phyloP scores from a whole-genome alignment of 2,797 vertebrate species.

The Perodicticus potto region DNA sequence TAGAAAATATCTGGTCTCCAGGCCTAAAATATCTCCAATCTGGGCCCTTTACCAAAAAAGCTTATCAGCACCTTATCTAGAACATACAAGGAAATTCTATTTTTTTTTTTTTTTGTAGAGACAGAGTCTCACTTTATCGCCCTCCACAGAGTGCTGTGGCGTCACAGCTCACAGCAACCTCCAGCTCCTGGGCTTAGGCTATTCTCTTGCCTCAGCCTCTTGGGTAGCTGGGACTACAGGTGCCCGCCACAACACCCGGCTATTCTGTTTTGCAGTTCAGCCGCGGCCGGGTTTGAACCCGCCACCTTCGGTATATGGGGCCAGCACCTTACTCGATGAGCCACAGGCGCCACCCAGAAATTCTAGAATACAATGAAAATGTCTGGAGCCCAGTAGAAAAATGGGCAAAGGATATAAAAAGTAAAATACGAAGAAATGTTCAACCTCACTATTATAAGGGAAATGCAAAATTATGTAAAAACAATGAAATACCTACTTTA shows the following conservation, averaged over 20 bases:
- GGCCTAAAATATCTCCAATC: background rate
- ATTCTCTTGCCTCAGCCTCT: too few species aligned
- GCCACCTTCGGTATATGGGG: too few species aligned
- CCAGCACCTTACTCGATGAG: too few species aligned
- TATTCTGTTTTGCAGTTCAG: too few species aligned
- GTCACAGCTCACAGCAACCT: too few species aligned
- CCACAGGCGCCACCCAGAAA: background rate
- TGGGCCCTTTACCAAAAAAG: background rate
- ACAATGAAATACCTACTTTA: background rate
- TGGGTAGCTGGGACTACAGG: too few species aligned
- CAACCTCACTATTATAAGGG: background rate
- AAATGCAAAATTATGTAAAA: slow-evolving; percentile 7
- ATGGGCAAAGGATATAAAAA: background rate
- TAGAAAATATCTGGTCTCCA: background rate
- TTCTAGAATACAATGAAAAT: background rate
- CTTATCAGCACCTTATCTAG: background rate
- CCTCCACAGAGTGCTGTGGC: too few species aligned
- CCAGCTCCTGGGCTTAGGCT: too few species aligned
- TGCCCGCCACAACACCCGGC: too few species aligned
- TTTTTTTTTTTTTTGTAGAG: too few species aligned
- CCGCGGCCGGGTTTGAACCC: too few species aligned
- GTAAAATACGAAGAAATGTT: background rate
- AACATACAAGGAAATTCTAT: background rate
- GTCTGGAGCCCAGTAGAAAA: background rate
- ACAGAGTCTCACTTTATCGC: too few species aligned